These are phyloP conservation scores for Magallana ariakensis DNA, from an alignment of 1,140 invertebrate species.

Conservation along the genomic window DNA sequence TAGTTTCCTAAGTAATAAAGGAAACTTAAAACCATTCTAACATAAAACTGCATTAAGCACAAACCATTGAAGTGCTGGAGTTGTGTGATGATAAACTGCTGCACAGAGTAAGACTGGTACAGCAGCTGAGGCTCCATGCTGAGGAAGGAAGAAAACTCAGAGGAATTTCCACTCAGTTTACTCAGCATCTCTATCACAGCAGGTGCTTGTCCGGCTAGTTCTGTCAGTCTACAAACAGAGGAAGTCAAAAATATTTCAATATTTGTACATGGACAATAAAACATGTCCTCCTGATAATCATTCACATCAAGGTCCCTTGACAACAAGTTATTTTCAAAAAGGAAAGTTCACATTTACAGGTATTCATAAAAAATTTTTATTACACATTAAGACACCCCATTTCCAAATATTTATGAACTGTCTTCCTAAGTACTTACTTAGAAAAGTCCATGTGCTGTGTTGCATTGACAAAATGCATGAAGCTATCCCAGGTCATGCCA, in stretches of 20 bases:
- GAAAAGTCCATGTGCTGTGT: slow-evolving; percentile 8
- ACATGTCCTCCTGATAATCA: too few species aligned
- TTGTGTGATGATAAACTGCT: slow-evolving; percentile 56
- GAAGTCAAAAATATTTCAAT: background rate
- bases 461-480: slow-evolving; percentile 35
- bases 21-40: too few species aligned
- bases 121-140: background rate
- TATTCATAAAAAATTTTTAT: too few species aligned
- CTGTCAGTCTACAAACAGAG: background rate
- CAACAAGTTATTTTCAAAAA: too few species aligned
- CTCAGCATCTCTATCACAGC: slow-evolving; percentile 2
- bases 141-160: background rate
- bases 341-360: too few species aligned
- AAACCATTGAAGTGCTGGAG: slow-evolving; percentile 65
- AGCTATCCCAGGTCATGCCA: slow-evolving; percentile 35
- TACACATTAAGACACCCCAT: too few species aligned
- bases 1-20: too few species aligned
- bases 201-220: background rate
- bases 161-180: slow-evolving; percentile 16
- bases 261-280: too few species aligned
- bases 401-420: too few species aligned
- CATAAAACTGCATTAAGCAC: background rate
- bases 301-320: too few species aligned
- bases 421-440: slow-evolving; percentile 26
- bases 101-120: slow-evolving; percentile 48